Evolutionary conservation across 2,888 invertebrate genomes (phyloP).

Genomic region (Hypselothyrea guttata): DNA sequence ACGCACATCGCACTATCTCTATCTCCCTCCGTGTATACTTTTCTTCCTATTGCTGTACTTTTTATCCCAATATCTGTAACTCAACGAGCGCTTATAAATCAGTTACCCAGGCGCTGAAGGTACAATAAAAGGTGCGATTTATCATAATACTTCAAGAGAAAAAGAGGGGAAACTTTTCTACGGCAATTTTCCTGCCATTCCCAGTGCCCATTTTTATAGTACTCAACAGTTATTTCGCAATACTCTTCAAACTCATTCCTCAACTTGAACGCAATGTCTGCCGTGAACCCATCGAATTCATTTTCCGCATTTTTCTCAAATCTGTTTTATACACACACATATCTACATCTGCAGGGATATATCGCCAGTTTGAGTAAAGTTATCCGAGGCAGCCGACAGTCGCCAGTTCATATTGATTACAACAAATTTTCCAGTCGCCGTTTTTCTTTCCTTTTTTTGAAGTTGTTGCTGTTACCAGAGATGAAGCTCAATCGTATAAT

Average conservation of each 20-base stretch:
- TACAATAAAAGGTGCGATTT: conserved; percentile 79
- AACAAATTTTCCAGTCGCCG: conserved; percentile 74
- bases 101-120: conserved; percentile 75
- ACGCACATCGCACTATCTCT: conserved; percentile 18
- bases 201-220: conserved; percentile 42
- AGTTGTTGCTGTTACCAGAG: background rate
- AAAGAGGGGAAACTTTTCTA: conserved; percentile 6
- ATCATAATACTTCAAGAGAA: conserved; percentile 64
- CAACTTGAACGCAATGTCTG: conserved; percentile 37
- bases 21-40: conserved; percentile 4
- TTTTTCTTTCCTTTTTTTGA: conserved; percentile 31
- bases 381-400: conserved; percentile 70
- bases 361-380: conserved; percentile 50
- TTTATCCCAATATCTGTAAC: conserved; percentile 41
- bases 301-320: conserved; percentile 77
- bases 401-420: conserved; percentile 72
- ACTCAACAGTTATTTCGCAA: conserved; percentile 48
- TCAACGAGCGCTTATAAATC: conserved; percentile 60
- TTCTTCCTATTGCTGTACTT: conserved; percentile 9
- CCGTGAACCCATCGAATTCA: conserved; percentile 70
- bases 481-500: conserved; percentile 36
- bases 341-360: conserved; percentile 12
- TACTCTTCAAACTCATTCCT: conserved; percentile 26
- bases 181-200: conserved; percentile 43
- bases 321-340: conserved; percentile 60